phyloP scores from a whole-genome alignment of 2,888 invertebrate genomes.

The Tholera decimalis region DNA sequence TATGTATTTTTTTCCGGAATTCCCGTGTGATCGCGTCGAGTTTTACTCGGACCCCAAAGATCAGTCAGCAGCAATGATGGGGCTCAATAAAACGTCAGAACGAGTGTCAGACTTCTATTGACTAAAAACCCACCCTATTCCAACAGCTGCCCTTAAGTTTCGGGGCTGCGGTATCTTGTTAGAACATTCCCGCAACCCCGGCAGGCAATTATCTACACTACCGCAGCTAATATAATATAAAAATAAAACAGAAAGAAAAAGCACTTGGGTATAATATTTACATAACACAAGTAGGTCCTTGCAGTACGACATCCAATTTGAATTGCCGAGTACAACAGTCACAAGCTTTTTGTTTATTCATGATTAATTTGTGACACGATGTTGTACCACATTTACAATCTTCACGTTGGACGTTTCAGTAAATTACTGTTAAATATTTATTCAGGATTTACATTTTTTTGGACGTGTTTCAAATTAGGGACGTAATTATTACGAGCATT shows the following conservation, averaged over 20 bases:
- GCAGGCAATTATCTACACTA: not conserved
- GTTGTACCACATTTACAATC: slow-evolving; percentile 8
- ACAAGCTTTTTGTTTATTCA: slow-evolving; percentile 53
- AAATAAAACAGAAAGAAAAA: slow-evolving; percentile 17
- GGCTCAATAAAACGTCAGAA: no score
- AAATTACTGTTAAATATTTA: slow-evolving; percentile 11
- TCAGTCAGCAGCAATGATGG: no score
- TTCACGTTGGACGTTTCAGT: slow-evolving; percentile 7
- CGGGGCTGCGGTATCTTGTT: no score
- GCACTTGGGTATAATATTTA: slow-evolving; percentile 39
- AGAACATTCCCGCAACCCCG: no score
- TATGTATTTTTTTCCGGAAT: no score
- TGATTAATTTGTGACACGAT: slow-evolving; percentile 39
- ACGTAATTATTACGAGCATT: not conserved
- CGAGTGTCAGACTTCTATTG: no score
- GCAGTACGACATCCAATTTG: slow-evolving; percentile 48
- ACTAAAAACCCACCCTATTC: no score
- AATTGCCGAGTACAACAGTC: slow-evolving; percentile 43
- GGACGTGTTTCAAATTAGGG: not conserved
- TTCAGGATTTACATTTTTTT: slow-evolving; percentile 8
- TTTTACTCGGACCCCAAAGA: no score
- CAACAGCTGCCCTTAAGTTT: no score
- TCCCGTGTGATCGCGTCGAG: no score
- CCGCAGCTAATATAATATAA: not conserved
- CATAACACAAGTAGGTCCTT: slow-evolving; percentile 47